Evolutionary conservation across 2,888 invertebrate species (phyloP), one percentile per base, ranked within the genome.

Genomic region (Standfussiana lucernea): DNA sequence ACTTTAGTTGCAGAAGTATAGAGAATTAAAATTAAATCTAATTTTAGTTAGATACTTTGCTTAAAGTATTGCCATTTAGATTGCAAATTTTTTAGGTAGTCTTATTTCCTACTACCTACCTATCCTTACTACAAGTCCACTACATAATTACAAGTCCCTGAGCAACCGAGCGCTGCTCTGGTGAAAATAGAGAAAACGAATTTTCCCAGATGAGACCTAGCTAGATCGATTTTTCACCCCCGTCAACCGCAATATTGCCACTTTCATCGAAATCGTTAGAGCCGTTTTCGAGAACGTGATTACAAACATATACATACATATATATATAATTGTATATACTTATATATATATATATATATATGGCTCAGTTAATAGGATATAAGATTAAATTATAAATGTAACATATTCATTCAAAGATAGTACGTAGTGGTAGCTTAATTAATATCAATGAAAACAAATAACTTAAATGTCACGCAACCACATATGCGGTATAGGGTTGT

Each of bases 361-460:
- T n/a, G n/a, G n/a, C n/a, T n/a, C n/a, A n/a, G n/a, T n/a, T n/a
- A n/a, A n/a, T n/a, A n/a, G n/a, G n/a, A n/a, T n/a, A n/a, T n/a
- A n/a, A n/a, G n/a, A n/a, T n/a, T n/a, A n/a, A n/a, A 32, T 59
- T 68, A 28, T 37, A 21, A 42, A 59, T 40, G 15, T n/a, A 35
- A 37, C 5, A 18, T 45, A 45, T 75, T 50, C n/a, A 37, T 80
- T 70, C 8, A 21, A 21, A 75, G 65, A 67, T 56, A 67, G 37
- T 65, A 28, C 28, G 59, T 65, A 40, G n/a, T n/a, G 37, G 15
- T 56, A 53, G 28, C 28, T 50, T 83, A 80, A 75, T 67, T 56
- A 78, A 62, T 71, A 45, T 69, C 56, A 75, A 67, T 68, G 67
- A 64, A 61, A 79, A 79, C 61, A 77, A 72, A 79, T 75, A 79